phyloP scores from a whole-genome alignment of 2,888 invertebrate genomes.

The Nycteola revayana region DNA sequence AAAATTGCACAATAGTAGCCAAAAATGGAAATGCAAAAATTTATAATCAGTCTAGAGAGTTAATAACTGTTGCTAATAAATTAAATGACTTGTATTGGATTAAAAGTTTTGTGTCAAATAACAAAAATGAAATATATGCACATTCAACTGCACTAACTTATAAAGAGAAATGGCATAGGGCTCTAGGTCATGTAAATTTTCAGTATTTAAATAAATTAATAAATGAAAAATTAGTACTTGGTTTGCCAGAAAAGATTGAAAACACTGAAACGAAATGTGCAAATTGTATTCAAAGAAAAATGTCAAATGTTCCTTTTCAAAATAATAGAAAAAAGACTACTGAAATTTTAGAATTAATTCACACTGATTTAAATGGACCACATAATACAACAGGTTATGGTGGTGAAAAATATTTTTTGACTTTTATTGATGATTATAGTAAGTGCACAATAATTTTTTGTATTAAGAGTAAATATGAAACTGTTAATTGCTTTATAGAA shows the following conservation, averaged over 20 bases:
- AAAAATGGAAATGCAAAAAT: constrained; percentile 23
- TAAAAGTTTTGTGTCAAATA: constrained; percentile 12
- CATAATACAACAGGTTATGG: constrained; percentile 25
- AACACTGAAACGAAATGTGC: constrained; percentile 25
- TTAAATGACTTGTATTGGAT: constrained; percentile 21
- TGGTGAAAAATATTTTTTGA: constrained; percentile 34
- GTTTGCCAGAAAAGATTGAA: constrained; percentile 30
- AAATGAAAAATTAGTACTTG: constrained; percentile 27
- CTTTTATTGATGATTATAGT: constrained; percentile 34
- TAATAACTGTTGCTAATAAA: constrained; percentile 25
- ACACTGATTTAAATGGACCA: constrained; percentile 35
- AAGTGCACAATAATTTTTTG: constrained; percentile 24
- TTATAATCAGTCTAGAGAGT: constrained; percentile 17
- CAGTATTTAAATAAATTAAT: constrained; percentile 21
- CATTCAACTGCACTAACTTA: constrained; percentile 8
- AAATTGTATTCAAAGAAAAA: constrained; percentile 31
- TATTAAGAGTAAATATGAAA: constrained; percentile 27
- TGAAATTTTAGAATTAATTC: constrained; percentile 25
- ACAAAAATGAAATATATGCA: constrained; percentile 18
- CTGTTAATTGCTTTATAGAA: constrained; percentile 19
- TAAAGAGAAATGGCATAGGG: constrained; percentile 27
- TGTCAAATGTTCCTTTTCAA: constrained; percentile 29
- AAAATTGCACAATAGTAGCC: constrained; percentile 11
- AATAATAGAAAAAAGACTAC: constrained; percentile 27
- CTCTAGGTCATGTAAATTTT: constrained; percentile 31